These are phyloP conservation scores for Doris montereyensis DNA, from an alignment of 2,888 invertebrate genomes.

Conservation along the genomic window DNA sequence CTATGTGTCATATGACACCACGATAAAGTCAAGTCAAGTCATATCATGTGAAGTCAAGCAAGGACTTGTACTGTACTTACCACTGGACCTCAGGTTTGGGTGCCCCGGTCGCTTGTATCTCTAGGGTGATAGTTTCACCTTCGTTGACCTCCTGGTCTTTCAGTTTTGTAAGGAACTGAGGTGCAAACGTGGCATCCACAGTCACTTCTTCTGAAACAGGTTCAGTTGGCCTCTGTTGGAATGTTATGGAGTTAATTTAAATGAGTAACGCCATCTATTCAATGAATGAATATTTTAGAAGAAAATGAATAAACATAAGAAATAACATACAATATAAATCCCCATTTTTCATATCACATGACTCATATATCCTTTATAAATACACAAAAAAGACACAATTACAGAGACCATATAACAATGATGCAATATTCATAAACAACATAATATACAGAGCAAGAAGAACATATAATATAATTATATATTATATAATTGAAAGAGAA, in stretches of 20 bases:
- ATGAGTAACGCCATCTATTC: background rate
- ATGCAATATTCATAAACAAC: too few species aligned
- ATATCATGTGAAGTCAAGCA: too few species aligned
- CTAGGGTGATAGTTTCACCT: conserved; percentile 59
- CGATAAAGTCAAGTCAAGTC: too few species aligned
- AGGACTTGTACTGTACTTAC: too few species aligned
- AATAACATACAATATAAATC: background rate
- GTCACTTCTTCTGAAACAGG: conserved; percentile 42
- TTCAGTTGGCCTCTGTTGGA: conserved; percentile 14
- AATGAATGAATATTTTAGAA: background rate
- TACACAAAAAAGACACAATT: too few species aligned
- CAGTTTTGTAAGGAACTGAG: conserved; percentile 57
- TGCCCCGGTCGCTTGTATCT: conserved; percentile 52
- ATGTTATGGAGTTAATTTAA: background rate
- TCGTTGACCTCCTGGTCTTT: conserved; percentile 62
- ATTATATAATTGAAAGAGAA: too few species aligned
- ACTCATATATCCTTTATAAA: too few species aligned
- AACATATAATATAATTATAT: too few species aligned
- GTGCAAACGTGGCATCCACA: conserved; percentile 47
- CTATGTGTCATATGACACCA: too few species aligned
- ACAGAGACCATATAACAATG: too few species aligned
- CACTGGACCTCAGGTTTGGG: conserved; percentile 60
- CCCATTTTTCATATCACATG: too few species aligned
- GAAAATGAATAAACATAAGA: background rate
- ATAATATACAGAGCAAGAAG: too few species aligned